phyloP scores from a whole-genome alignment of 2,888 invertebrate genomes.

The Anoncus sp. region DNA sequence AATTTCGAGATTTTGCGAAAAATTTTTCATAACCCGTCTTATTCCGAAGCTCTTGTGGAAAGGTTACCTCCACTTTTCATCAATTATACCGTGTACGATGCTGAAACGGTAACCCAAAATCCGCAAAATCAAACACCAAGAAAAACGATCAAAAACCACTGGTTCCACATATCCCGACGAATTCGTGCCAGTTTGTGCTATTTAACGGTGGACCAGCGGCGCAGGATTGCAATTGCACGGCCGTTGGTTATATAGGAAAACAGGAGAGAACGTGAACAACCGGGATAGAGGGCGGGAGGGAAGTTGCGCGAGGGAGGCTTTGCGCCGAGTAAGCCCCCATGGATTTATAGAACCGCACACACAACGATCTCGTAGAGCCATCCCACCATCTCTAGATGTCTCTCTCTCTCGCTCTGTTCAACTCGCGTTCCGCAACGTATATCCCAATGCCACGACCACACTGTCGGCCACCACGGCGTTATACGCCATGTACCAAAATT shows the following conservation, averaged over 20 bases:
- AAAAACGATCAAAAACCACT: constrained; percentile 14
- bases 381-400: constrained; percentile 36
- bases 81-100: not conserved
- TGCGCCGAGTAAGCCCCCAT: constrained; percentile 83
- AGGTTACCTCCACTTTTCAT: not conserved
- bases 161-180: not conserved
- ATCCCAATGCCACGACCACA: constrained; percentile 69
- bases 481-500: constrained; percentile 80
- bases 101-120: not conserved
- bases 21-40: not conserved
- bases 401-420: constrained; percentile 35
- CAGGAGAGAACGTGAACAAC: constrained; percentile 43
- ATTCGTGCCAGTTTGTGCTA: constrained; percentile 44
- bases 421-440: constrained; percentile 54
- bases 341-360: constrained; percentile 83
- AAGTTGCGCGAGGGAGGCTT: constrained; percentile 83
- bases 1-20: not conserved
- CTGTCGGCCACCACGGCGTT: constrained; percentile 72
- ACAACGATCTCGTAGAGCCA: constrained; percentile 67
- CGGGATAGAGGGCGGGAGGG: constrained; percentile 56
- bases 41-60: not conserved
- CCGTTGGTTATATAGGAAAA: constrained; percentile 33
- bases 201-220: constrained; percentile 32
- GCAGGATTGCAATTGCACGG: constrained; percentile 20
- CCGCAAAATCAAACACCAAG: not conserved